Base-by-base conservation (phyloP, 2,888 invertebrate species). In the Patella depressa region DNA sequence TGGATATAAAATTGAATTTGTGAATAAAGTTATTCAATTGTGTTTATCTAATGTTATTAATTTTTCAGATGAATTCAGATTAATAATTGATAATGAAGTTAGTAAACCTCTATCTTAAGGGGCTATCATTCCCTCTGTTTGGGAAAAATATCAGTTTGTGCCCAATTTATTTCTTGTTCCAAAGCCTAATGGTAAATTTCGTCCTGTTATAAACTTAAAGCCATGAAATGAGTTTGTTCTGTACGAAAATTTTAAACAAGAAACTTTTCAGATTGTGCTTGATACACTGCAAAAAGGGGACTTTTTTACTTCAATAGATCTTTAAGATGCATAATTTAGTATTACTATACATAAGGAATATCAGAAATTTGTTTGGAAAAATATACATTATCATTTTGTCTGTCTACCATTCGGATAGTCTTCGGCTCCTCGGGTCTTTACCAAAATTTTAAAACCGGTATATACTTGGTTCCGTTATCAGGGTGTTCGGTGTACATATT, bases 361-460 rank as follows among this genome's bases (percentile, higher is more conserved):
- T 29, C 29, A 29, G 29, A n/a, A n/a, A n/a, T n/a, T 29, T 29
- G 29, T 29, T 29, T 80, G 80, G 80, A 75, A 79, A 71, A 73
- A 59, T 2, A 65, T 73, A 11, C 15, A 78, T 53, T 76, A 70
- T 72, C 15, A 77, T 24, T 79, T 77, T 65, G 75, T 76, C 29
- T 73, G 74, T 57, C 70, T 80, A n/a, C 80, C 78, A 0, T 78
- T 77, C 76, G 81, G 81, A 5, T 17, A 81, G n/a, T 74, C 74
- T 12, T 75, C 76, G 15, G 77, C 74, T 1, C 81, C 81, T 11
- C 71, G 73, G 24, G 55, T 81, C 12, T 82, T 81, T 71, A 82
- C 79, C 17, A 79, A 80, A 74, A 65, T 80, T 5, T 69, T 79
- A 54, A 81, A 79, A 69, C 80, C 82, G 29, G 57, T 82, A n/a